Evolutionary conservation across 2,113 vertebrate genomes (phyloP).

Genomic region (Gobius niger): DNA sequence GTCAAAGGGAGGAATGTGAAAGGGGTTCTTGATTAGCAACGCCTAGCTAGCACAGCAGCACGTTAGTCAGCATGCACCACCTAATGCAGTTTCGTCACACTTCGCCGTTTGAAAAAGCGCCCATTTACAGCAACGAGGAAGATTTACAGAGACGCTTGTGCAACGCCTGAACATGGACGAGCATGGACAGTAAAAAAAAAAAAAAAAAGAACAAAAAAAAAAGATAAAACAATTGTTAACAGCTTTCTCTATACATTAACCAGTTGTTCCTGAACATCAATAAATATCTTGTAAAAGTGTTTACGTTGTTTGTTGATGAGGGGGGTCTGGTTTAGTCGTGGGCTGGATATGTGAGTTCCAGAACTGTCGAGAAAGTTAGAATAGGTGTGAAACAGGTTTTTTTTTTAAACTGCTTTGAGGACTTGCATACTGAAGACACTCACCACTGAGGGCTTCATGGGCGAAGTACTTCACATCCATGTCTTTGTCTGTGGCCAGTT

Average conservation of each 20-base stretch:
- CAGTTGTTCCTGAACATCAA: conserved; percentile 78
- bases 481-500: conserved; percentile 85
- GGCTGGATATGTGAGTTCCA: conserved; percentile 78
- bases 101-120: conserved; percentile 50
- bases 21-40: conserved; percentile 33
- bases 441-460: conserved; percentile 89
- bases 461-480: conserved; percentile 93
- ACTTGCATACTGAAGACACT: conserved; percentile 23
- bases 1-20: conserved; percentile 60
- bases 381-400: background rate
- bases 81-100: conserved; percentile 44
- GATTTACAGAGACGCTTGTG: conserved; percentile 38
- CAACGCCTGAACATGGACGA: conserved; percentile 51
- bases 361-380: conserved; percentile 65
- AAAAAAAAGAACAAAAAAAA: conserved; percentile 23
- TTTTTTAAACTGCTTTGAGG: background rate
- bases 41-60: conserved; percentile 48
- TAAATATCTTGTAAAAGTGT: conserved; percentile 79
- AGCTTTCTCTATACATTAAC: conserved; percentile 72
- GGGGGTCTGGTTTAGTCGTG: conserved; percentile 45
- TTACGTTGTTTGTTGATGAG: conserved; percentile 47
- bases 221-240: conserved; percentile 56
- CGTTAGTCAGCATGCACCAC: conserved; percentile 64
- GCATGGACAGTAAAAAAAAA: conserved; percentile 48
- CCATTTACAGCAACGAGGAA: conserved; percentile 62